These are phyloP conservation scores for Ursus arctos DNA, from an alignment of 2,113 vertebrate genomes.

Conservation along the genomic window DNA sequence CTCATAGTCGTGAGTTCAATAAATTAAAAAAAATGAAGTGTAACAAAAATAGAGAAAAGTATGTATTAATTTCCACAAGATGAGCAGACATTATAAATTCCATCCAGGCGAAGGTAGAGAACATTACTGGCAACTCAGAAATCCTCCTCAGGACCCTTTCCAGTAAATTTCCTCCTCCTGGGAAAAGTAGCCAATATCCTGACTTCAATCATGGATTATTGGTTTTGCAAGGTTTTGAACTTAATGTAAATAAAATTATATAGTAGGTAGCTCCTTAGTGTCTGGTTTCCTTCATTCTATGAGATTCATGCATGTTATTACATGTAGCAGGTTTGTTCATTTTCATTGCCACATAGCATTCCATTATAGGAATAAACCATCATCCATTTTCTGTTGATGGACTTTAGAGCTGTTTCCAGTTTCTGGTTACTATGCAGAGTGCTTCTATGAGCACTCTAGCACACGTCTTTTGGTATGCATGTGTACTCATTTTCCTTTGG, in stretches of 20 bases:
- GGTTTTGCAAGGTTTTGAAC: background rate
- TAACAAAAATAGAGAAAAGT: conserved; percentile 25
- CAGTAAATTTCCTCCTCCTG: background rate
- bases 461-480: background rate
- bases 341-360: background rate
- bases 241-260: background rate
- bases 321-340: background rate
- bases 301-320: background rate
- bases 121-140: background rate
- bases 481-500: background rate
- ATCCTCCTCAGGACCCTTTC: no score
- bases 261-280: background rate
- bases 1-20: background rate
- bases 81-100: background rate
- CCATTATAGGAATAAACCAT: background rate
- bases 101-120: background rate
- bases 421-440: background rate
- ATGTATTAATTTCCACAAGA: background rate
- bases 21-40: background rate
- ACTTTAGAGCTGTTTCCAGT: background rate
- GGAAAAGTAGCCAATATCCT: background rate
- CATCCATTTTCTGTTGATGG: background rate
- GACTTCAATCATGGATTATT: background rate
- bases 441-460: background rate
- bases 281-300: background rate